Percentiles rank a stretch among this genome's conserved stretches.
phyloP scores from a whole-genome alignment of 1,140 invertebrate species.

The Drosophila grimshawi region DNA sequence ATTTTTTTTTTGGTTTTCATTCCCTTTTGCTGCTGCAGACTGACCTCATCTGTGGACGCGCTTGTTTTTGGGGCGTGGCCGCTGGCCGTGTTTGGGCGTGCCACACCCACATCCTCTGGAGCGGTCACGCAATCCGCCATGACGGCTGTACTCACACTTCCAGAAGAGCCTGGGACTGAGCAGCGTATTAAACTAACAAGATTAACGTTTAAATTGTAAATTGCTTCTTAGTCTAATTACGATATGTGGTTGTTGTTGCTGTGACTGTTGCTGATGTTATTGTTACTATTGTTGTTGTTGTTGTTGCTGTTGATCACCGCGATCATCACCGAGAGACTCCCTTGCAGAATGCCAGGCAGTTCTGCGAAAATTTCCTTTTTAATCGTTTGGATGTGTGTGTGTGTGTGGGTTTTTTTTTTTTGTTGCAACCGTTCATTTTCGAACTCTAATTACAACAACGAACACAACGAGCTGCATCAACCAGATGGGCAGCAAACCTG shows the following conservation, averaged over 20 bases:
- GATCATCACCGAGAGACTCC: slow-evolving; percentile 61
- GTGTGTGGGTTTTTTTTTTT: slow-evolving; percentile 16
- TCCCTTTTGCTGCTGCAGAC: slow-evolving; percentile 5
- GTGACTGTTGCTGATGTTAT: slow-evolving; percentile 45
- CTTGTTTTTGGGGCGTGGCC: slow-evolving; percentile 41
- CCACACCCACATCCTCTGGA: slow-evolving; percentile 46
- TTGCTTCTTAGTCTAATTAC: slow-evolving; percentile 81
- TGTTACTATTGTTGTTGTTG: slow-evolving; percentile 45
- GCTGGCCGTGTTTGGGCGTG: slow-evolving; percentile 44
- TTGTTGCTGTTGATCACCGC: slow-evolving; percentile 60
- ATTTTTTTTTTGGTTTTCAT: neutral
- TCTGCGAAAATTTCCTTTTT: slow-evolving; percentile 48
- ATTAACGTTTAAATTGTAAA: slow-evolving; percentile 81
- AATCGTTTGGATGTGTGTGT: slow-evolving; percentile 38
- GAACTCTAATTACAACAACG: slow-evolving; percentile 80
- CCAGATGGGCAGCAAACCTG: slow-evolving; percentile 40
- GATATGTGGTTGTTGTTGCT: slow-evolving; percentile 51
- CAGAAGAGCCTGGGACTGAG: slow-evolving; percentile 41
- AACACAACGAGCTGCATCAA: slow-evolving; percentile 54
- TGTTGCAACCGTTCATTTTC: slow-evolving; percentile 66
- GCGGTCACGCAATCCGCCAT: slow-evolving; percentile 36
- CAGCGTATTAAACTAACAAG: slow-evolving; percentile 73
- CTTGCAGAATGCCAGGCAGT: slow-evolving; percentile 16
- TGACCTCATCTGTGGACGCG: slow-evolving; percentile 23
- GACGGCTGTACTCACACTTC: slow-evolving; percentile 67